Base-by-base conservation (phyloP, 2,888 invertebrate species). In the Lithophane leautieri region DNA sequence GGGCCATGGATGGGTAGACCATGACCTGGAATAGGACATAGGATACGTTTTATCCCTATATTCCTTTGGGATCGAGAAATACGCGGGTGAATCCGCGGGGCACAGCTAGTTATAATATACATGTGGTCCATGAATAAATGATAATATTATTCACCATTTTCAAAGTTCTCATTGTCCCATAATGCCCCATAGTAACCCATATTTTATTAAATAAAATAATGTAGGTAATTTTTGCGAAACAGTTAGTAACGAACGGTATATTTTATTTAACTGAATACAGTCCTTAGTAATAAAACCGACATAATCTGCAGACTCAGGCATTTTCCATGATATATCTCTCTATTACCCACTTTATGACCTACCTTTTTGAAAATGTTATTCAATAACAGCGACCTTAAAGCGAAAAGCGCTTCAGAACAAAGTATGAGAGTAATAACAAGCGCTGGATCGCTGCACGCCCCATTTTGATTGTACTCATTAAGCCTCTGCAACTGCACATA, bases 391-490 rank as follows among this genome's bases (percentile, higher is more conserved):
- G 58, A 76, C 63, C 72, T 73, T 71, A 75, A 71, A 84, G 79
- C 71, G 56, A 66, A 79, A 82, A 76, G 76, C 62, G 73, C 84
- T 87, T 74, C 71, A 76, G 63, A 82, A 87, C 86, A 88, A 85
- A 84, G 87, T 87, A 87, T 77, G 81, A 63, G 70, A 88, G 83
- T 85, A 86, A 87, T 88, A 88, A 85, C 86, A 87, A 84, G 82
- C 86, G 89, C 85, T 86, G 85, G 79, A 84, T 76, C 82, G 83
- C 80, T 84, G 86, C 82, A 83, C 74, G 68, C 83, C 83, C 88
- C 91, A 90, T 92, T 92, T 91, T 92, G 91, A 92, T 90, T 92
- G 89, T 88, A 74, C 91, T 90, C 90, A 93, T 92, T 93, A 92
- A 88, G 76, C 82, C 83, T 77, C 85, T 83, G 87, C 82, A 84